phyloP scores from a whole-genome alignment of 2,113 vertebrate genomes.

The Sylvietta virens region DNA sequence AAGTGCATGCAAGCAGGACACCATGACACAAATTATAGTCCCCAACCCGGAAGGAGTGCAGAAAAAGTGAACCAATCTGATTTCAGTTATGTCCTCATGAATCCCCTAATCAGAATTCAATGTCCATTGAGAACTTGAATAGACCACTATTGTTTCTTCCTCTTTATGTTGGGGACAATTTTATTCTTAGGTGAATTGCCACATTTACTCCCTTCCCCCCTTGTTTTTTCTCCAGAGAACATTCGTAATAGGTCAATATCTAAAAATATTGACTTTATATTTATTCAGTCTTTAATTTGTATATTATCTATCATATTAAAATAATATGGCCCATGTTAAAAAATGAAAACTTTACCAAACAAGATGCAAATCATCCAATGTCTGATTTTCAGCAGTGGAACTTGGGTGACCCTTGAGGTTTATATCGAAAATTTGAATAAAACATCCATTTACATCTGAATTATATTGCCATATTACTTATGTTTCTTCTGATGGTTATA shows the following conservation, averaged over 20 bases:
- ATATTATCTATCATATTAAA: neutral
- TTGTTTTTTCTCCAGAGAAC: neutral
- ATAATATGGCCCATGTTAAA: neutral
- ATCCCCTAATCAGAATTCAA: neutral
- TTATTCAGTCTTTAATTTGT: neutral
- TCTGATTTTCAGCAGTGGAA: neutral
- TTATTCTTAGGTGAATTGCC: neutral
- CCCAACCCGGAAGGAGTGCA: neutral
- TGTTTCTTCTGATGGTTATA: neutral
- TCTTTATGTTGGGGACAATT: neutral
- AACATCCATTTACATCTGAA: neutral
- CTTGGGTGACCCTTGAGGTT: neutral
- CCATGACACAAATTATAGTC: neutral
- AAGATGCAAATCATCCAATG: neutral
- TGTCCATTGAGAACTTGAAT: neutral
- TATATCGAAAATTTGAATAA: neutral
- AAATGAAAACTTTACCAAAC: neutral
- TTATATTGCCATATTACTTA: neutral
- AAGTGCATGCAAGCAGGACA: neutral
- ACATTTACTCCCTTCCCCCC: neutral
- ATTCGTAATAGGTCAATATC: neutral
- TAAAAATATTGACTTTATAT: neutral
- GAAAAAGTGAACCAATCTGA: neutral
- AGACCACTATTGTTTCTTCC: neutral
- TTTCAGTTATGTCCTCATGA: neutral